Evolutionary conservation across 2,113 vertebrate genomes (phyloP).

Genomic region (Gymnocephalus cernua): DNA sequence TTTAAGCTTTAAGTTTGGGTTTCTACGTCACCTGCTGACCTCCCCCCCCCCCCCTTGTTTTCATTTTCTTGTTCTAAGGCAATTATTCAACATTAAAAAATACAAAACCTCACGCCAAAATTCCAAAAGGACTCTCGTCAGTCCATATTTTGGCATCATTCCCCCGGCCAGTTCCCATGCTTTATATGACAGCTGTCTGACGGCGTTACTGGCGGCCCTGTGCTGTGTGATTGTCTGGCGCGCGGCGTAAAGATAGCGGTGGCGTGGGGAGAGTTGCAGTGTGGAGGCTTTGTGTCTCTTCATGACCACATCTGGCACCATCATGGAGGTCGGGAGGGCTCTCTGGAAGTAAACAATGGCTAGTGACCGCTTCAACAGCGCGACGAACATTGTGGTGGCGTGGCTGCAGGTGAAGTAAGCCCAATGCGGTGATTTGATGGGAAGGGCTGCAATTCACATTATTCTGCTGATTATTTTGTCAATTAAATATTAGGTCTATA

Average conservation of each 20-base stretch:
- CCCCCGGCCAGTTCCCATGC: background rate
- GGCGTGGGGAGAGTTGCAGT: background rate
- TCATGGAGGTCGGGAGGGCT: conserved; percentile 17
- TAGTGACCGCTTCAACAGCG: background rate
- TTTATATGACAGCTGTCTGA: background rate
- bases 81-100: conserved; percentile 45
- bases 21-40: conserved; percentile 57
- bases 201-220: background rate
- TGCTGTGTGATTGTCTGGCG: conserved; percentile 65
- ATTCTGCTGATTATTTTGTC: background rate
- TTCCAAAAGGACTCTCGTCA: conserved; percentile 19
- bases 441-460: background rate
- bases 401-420: background rate
- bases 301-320: conserved; percentile 5
- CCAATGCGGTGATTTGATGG: background rate
- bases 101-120: conserved; percentile 44
- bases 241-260: background rate
- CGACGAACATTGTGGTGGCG: background rate
- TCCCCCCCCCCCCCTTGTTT: conserved; percentile 10
- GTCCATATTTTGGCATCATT: conserved; percentile 18
- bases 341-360: background rate
- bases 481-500: background rate
- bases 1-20: conserved; percentile 69
- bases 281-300: conserved; percentile 1
- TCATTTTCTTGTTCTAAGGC: conserved; percentile 55